Base-by-base conservation (phyloP, 2,797 vertebrate species). In the Poeciliopsis presidionis region DNA sequence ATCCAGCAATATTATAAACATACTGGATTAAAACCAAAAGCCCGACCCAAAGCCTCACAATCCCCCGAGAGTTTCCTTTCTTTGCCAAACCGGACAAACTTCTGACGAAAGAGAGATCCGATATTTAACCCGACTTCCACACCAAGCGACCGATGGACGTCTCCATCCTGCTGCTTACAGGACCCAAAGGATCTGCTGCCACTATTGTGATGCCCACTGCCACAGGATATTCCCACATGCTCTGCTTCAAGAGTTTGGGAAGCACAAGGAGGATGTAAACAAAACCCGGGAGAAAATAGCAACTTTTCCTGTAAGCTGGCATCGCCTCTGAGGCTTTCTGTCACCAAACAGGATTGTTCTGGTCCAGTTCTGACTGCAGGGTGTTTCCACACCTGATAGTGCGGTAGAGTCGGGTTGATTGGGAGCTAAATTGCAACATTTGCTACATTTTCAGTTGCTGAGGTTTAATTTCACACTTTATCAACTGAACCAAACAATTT, bases 191-290 rank as follows among this genome's bases (percentile, higher is more conserved):
- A 73, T 55, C 22, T n/a, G 13, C 22, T 14, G 14, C 67, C 43
- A n/a, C 67, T 11, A 39, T 41, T 73, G 49, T 73, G 33, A n/a
- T 73, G 49, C 49, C 49, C 0, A 3, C 20, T 55, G 12, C 36
- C 51, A 53, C 72, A 73, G 72, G 72, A 73, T 53, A 73, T 73
- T 73, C 49, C 49, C 49, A 73, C 49, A 55, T 2, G 22, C n/a
- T 70, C 25, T 13, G 12, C 20, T 20, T 33, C 11, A 39, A 25
- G 33, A 25, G 30, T 53, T 45, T 53, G 2, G 49, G 30, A 39
- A 53, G 33, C 33, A 73, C 5, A 45, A 41, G 33, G 25, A 39
- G 47, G 11, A 49, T 41, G 33, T 73, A 36, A 55, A 73, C 33
- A 41, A 41, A 55, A 55, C 25, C 20, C n/a, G 49, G 49, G 22